Base-by-base conservation (phyloP, 2,113 vertebrate species). In the Amphiprion percula region DNA sequence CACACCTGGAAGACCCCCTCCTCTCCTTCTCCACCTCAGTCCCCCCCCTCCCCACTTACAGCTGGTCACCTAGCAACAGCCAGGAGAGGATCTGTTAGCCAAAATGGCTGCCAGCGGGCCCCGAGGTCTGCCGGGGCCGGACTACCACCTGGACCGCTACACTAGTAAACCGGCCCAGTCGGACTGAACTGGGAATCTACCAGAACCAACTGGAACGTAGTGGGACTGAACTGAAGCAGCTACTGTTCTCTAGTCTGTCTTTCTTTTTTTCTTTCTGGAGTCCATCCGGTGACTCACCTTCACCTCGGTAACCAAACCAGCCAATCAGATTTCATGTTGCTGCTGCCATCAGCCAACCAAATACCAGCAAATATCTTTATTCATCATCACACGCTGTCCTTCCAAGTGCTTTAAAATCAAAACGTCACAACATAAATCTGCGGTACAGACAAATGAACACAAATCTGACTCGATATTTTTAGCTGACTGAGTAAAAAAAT, bases 51-150 rank as follows among this genome's bases (percentile, higher is more conserved):
- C 73, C 24, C 39, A 17, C 63, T 74, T 47, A 53, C 26, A 58
- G 53, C 73, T 67, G 75, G 60, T 84, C 33, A 30, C 68, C 1
- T 59, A 67, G 54, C 26, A 79, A 77, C 70, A 56, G 60, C 49
- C 56, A 49, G 50, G 49, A 62, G 55, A 10, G 4, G 0, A 23
- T 55, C 37, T 14, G 10, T 46, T 26, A 79, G 52, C 60, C 30
- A 15, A 14, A 39, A 56, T 24, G 21, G 74, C 4, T 17, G 33
- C n/a, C 23, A 0, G 16, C 11, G 4, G 41, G 41, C 41, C 41
- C 41, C 15, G 12, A 44, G 14, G 41, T 44, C 41, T 44, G 41
- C 4, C 37, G 3, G 21, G 19, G 37, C 37, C 4, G 16, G 30
- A 54, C 30, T 3, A 5, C 7, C 1, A 68, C 11, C 28, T 1